phyloP scores from a whole-genome alignment of 2,113 vertebrate genomes.

The Mesembrinibis cayennensis region DNA sequence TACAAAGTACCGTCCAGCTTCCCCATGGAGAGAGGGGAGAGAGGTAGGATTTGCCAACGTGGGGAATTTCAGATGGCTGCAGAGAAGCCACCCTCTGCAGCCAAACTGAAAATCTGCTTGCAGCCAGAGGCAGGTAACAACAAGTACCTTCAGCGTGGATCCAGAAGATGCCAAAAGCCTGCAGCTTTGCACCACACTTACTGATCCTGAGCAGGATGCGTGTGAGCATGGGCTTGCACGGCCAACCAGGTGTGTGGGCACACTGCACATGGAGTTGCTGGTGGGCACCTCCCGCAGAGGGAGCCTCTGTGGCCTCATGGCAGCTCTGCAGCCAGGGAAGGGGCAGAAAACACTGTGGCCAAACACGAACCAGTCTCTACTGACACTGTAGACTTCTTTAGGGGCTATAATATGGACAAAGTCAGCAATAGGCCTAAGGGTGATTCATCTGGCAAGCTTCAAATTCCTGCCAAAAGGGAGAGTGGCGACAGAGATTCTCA shows the following conservation, averaged over 20 bases:
- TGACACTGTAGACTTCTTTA: background rate
- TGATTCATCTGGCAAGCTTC: background rate
- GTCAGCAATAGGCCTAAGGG: background rate
- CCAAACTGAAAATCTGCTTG: background rate
- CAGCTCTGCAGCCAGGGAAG: background rate
- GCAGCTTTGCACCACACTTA: background rate
- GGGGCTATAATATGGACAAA: background rate
- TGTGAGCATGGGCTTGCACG: background rate
- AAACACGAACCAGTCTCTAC: background rate
- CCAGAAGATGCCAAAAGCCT: background rate
- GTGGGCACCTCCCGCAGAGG: background rate
- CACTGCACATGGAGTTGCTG: too few relatives aligned
- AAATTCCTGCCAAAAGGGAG: background rate
- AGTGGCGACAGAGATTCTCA: background rate
- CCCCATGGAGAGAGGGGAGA: background rate
- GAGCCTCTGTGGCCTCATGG: accelerated
- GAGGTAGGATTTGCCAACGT: background rate
- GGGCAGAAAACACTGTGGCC: background rate
- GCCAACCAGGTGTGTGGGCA: background rate
- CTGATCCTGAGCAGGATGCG: background rate
- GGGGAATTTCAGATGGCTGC: background rate
- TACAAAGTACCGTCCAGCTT: background rate
- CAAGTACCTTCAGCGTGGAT: accelerated
- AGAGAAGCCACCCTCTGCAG: background rate
- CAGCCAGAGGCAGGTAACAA: background rate